Evolutionary conservation across 1,140 invertebrate species (phyloP), one percentile per base, ranked within the genome.

Genomic region (Aphaenogaster floridana): DNA sequence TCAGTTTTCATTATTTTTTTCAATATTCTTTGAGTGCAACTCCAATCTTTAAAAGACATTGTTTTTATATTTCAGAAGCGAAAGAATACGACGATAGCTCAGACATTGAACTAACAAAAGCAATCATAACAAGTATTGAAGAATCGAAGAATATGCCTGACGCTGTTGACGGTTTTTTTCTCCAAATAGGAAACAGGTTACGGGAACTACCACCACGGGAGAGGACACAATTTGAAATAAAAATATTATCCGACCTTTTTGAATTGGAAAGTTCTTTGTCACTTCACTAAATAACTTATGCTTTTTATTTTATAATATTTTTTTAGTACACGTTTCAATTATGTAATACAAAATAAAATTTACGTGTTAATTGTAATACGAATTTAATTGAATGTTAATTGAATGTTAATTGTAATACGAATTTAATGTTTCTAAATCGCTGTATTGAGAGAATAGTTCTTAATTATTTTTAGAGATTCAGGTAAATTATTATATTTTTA

Each of bases 1-100:
- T 68, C 1, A 68, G n/a, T 68, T 68, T 64, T 64, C 5, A 68
- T 68, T 68, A 68, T 28, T 68, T 68, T 68, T 68, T 9, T 21
- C 4, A 68, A 21, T 68, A 68, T 45, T 68, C 11, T 45, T 68
- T 68, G 7, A 68, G 8, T 68, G 3, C n/a, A 68, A 68, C 4
- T 68, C n/a, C 4, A 69, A 69, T 69, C 2, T 69, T 69, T 69
- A 48, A 69, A 39, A 69, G 9, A 21, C 6, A 69, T 69, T 64
- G 39, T 28, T 69, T 69, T 69, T 68, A 68, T 45, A 45, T 69
- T 48, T 48, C 7, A 48, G 42, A 69, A 48, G 13, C 6, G 2
- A 69, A 69, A 48, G 66, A 69, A 69, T 13, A 17, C 3, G 39
- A 69, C 11, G 42, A 69, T 69, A 48, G 13, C 11, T 69, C 11